A percentile compares a stretch with the other conserved stretches of the same genome.
phyloP scores from a whole-genome alignment of 2,888 invertebrate genomes.

The Drosophila macrothrix region DNA sequence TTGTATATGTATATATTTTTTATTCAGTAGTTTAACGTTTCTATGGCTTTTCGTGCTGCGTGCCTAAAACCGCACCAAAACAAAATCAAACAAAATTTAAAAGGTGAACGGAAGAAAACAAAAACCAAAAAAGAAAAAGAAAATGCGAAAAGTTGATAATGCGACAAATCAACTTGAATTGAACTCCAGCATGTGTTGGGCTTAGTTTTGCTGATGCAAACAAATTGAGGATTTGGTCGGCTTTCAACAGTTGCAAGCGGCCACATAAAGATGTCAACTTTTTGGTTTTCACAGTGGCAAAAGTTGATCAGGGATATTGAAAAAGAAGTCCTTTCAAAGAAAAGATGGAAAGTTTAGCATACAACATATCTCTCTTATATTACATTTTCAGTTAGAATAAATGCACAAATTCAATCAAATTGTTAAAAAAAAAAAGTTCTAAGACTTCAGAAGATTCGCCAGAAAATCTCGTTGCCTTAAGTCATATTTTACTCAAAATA shows the following conservation, averaged over 20 bases:
- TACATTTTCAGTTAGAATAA: background rate
- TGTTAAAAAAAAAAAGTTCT: background rate
- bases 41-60: constrained; percentile 23
- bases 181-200: constrained; percentile 24
- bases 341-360: background rate
- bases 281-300: constrained; percentile 7
- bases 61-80: background rate
- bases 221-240: constrained; percentile 27
- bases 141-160: constrained; percentile 37
- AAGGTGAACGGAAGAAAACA: constrained; percentile 7
- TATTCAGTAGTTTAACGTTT: constrained; percentile 8
- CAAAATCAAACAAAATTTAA: constrained; percentile 29
- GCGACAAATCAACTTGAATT: constrained; percentile 46
- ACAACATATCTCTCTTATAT: background rate
- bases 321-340: background rate
- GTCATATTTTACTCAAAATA: background rate
- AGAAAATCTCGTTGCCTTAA: background rate
- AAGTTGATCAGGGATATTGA: constrained; percentile 1
- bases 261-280: constrained; percentile 13
- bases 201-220: constrained; percentile 35
- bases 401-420: background rate
- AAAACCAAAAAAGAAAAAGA: background rate
- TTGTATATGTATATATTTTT: background rate
- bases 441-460: background rate
- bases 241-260: constrained; percentile 19